Base-by-base conservation (phyloP, 2,797 vertebrate genomes). In the Podargus strigoides region DNA sequence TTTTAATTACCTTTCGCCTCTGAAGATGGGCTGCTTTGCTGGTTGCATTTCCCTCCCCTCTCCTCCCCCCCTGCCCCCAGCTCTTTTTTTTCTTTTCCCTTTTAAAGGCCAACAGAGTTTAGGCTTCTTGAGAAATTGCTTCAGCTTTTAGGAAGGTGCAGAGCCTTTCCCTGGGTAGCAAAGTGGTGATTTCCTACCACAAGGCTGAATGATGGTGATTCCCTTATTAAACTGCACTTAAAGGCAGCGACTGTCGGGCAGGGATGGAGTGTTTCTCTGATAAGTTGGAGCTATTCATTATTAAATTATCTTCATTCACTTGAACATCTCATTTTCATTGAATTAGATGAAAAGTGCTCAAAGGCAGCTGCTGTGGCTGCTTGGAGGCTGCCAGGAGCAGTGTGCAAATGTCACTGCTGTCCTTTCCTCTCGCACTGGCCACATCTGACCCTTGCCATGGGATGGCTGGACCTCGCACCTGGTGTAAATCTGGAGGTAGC, bases 181-280 rank as follows among this genome's bases (percentile, higher is more conserved):
- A 62, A 95, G 70, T 85, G 93, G 92, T 95, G 93, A 96, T 94
- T 95, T 76, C 77, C 47, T 95, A 74, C 89, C 85, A 92, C 83
- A 77, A 81, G 95, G 74, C 87, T 84, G 56, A 96, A 80, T 83
- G 83, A 93, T 92, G 94, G 90, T 68, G 81, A 94, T 93, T 90
- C 93, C 88, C 95, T 95, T 97, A 97, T 96, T 97, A 97, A 97
- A 95, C 94, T 91, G 95, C 97, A 97, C 96, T 97, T 97, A 97
- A 92, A 97, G 93, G 87, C 91, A 96, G 92, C n/a, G 20, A 68
- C 96, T 97, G 95, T 93, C 91, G 97, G 90, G 91, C 95, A 90
- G 93, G 74, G 87, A 96, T 90, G 84, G 94, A 97, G 92, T 96
- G 91, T 82, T 93, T 96, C 96, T 96, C 95, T 44, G 70, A 96